Evolutionary conservation across 53 echinoderm and acorn worm genomes (phyloP).

Genomic region (Holothuria leucospilota): DNA sequence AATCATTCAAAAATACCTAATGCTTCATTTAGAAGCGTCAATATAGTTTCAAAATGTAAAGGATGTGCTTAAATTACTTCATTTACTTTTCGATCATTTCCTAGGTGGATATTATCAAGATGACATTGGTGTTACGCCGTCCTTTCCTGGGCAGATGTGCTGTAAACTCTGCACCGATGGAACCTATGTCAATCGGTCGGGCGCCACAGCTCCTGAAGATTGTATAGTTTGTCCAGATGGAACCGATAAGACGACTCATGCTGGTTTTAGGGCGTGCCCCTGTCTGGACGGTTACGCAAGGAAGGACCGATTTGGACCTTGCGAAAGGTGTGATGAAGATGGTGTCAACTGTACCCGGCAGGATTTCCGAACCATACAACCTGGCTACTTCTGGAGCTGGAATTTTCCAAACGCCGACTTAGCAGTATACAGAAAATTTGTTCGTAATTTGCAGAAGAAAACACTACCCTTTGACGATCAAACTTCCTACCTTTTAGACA

Average conservation of each 20-base stretch:
- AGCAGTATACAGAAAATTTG: not conserved
- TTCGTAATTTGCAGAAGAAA: not conserved
- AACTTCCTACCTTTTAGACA: not conserved
- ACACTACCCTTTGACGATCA: too few relatives aligned
- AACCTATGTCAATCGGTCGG: not conserved
- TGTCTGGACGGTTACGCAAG: constrained; percentile 6
- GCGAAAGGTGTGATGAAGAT: not conserved
- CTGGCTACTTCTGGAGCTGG: not conserved
- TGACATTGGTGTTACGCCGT: not conserved
- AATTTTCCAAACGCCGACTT: not conserved
- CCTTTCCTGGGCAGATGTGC: not conserved
- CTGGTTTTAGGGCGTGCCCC: constrained; percentile 12
- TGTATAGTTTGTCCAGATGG: constrained; percentile 28
- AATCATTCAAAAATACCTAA: too few relatives aligned
- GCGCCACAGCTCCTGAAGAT: not conserved
- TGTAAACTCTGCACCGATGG: constrained; percentile 16
- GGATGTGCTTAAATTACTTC: not conserved
- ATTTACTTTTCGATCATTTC: not conserved
- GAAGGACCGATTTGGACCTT: not conserved
- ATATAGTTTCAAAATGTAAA: too few relatives aligned
- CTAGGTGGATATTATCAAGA: constrained; percentile 19
- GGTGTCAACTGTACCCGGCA: not conserved
- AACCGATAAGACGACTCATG: constrained; percentile 17
- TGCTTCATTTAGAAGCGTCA: too few relatives aligned
- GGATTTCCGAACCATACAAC: not conserved